phyloP scores from a whole-genome alignment of 1,140 invertebrate genomes.

The Drosophila eugracilis region DNA sequence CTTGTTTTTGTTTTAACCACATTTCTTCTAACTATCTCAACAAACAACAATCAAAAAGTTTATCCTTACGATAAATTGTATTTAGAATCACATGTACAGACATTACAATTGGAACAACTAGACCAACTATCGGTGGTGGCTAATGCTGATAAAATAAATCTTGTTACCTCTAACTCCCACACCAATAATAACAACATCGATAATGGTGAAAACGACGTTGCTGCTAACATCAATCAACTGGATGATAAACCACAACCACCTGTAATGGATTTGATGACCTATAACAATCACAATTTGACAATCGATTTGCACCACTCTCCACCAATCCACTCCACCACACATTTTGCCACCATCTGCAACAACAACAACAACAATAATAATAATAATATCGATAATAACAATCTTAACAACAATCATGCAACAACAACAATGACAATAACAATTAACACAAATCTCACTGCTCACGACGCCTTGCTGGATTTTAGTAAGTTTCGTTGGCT shows the following conservation, averaged over 20 bases:
- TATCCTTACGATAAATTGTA: conserved; percentile 84
- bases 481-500: conserved; percentile 83
- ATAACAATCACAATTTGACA: conserved; percentile 49
- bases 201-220: conserved; percentile 36
- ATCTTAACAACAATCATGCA: conserved; percentile 49
- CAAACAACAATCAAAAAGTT: conserved; percentile 58
- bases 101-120: conserved; percentile 88
- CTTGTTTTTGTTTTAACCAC: conserved; percentile 23
- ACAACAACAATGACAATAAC: conserved; percentile 56
- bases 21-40: conserved; percentile 37
- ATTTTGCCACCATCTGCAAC: conserved; percentile 68
- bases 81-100: conserved; percentile 87
- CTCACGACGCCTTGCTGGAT: conserved; percentile 77
- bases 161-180: conserved; percentile 84
- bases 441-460: conserved; percentile 70
- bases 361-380: conserved; percentile 16
- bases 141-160: conserved; percentile 85
- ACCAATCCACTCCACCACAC: conserved; percentile 52
- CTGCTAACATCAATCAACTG: conserved; percentile 35
- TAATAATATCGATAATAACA: conserved; percentile 28
- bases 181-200: conserved; percentile 42
- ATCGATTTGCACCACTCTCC: conserved; percentile 60
- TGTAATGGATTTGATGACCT: conserved; percentile 52
- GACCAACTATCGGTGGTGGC: conserved; percentile 86
- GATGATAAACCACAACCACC: conserved; percentile 42